phyloP scores from a whole-genome alignment of 2,113 vertebrate species.

The Siphamia tubifer region DNA sequence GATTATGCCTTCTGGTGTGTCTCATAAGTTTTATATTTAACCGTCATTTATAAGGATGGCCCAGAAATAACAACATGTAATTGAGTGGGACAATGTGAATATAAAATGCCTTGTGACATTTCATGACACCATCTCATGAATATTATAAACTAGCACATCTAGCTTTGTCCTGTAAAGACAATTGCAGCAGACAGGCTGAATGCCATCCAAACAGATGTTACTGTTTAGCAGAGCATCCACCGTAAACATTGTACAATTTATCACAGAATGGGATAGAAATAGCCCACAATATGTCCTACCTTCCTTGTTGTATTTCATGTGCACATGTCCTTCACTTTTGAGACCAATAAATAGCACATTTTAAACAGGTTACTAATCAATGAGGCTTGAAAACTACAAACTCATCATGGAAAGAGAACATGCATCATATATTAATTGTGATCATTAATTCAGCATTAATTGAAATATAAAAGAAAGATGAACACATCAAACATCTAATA shows the following conservation, averaged over 20 bases:
- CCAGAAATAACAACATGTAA: constrained; percentile 38
- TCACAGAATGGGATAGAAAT: constrained; percentile 46
- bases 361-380: constrained; percentile 13
- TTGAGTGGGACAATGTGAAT: constrained; percentile 25
- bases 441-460: background rate
- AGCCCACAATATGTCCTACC: constrained; percentile 44
- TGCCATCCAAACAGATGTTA: constrained; percentile 66
- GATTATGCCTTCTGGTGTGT: constrained; percentile 5
- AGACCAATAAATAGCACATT: constrained; percentile 10
- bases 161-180: constrained; percentile 33
- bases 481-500: constrained; percentile 17
- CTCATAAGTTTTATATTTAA: constrained; percentile 14
- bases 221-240: constrained; percentile 63
- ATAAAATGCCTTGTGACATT: constrained; percentile 35
- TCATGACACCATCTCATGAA: constrained; percentile 39
- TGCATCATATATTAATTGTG: background rate
- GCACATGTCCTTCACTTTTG: constrained; percentile 13
- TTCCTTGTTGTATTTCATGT: constrained; percentile 19
- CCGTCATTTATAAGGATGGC: constrained; percentile 16
- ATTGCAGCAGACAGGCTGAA: constrained; percentile 47
- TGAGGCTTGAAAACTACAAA: background rate
- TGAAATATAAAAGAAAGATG: constrained; percentile 12
- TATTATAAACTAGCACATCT: constrained; percentile 30
- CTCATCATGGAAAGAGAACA: background rate
- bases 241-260: constrained; percentile 58